Percentiles rank a stretch among this genome's conserved stretches.
phyloP scores from a whole-genome alignment of 2,888 invertebrate genomes.

The Hydriomena furcata region DNA sequence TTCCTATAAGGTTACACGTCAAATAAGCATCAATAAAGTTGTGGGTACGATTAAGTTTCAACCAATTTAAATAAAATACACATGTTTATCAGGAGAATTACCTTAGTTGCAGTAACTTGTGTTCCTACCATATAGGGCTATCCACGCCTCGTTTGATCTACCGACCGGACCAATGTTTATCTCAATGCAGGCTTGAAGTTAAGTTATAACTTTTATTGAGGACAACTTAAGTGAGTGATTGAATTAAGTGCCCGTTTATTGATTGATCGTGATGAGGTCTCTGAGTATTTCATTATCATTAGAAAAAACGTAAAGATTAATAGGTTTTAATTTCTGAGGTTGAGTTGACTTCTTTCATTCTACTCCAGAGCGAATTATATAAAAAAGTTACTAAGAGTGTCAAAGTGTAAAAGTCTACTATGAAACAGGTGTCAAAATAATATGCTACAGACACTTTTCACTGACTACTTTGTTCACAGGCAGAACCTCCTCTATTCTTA shows the following conservation, averaged over 20 bases:
- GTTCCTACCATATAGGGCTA: constrained; percentile 27
- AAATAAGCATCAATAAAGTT: constrained; percentile 2
- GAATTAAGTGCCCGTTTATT: constrained; percentile 19
- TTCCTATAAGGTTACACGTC: no score
- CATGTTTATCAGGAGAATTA: constrained; percentile 34
- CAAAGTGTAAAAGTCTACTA: no score
- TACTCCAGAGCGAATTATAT: no score
- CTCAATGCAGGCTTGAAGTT: constrained; percentile 22
- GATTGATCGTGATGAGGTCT: constrained; percentile 33
- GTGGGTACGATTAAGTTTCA: constrained; percentile 3
- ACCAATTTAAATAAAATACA: constrained; percentile 29
- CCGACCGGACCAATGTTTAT: constrained; percentile 18
- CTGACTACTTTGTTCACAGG: constrained; percentile 7
- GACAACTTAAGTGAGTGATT: constrained; percentile 28
- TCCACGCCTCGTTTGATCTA: constrained; percentile 25
- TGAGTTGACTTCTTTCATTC: no score
- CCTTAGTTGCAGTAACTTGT: constrained; percentile 30
- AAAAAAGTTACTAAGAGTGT: no score
- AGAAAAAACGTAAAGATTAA: no score
- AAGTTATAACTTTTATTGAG: constrained; percentile 28
- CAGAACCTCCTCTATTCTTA: constrained; percentile 12
- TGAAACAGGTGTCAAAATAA: no score
- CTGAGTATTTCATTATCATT: constrained; percentile 40
- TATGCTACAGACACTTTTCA: neutral
- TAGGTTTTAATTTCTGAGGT: no score